Conservation (phyloP, 2,113 vertebrate genomes). For the Gallinago paraguaiae region DNA sequence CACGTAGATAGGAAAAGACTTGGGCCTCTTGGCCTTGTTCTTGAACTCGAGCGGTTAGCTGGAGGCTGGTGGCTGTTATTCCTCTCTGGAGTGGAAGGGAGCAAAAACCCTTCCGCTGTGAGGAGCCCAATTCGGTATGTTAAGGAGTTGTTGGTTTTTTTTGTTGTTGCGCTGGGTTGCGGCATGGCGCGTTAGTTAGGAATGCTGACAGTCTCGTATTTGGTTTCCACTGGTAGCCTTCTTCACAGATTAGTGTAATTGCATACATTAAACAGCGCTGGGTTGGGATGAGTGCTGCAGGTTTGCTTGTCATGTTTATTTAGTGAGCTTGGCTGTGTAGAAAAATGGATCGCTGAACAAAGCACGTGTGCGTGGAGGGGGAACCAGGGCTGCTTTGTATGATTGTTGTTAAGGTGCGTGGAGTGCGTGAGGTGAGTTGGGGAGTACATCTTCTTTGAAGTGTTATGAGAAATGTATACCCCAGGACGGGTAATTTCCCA, state of each 20-base stretch:
- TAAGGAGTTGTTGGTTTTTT: background rate
- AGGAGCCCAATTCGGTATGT: background rate
- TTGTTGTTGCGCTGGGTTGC: background rate
- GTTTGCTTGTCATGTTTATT: background rate
- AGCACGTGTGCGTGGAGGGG: background rate
- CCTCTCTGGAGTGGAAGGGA: background rate
- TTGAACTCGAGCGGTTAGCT: background rate
- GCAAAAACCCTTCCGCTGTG: background rate
- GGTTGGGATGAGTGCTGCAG: background rate
- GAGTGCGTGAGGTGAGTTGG: background rate
- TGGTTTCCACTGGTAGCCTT: slow-evolving; percentile 52
- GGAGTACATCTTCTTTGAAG: background rate
- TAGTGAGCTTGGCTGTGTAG: background rate
- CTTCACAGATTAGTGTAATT: slow-evolving; percentile 18
- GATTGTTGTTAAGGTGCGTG: background rate
- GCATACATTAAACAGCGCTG: background rate
- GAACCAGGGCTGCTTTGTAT: background rate
- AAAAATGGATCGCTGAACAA: background rate
- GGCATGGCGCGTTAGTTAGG: background rate
- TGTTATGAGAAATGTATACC: background rate
- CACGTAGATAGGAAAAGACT: fast-evolving
- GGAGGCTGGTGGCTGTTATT: background rate
- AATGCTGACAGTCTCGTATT: slow-evolving; percentile 51
- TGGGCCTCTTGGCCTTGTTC: background rate
- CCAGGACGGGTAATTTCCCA: background rate